Evolutionary conservation across 2,888 invertebrate species (phyloP).

Genomic region (Yponomeuta cagnagella): DNA sequence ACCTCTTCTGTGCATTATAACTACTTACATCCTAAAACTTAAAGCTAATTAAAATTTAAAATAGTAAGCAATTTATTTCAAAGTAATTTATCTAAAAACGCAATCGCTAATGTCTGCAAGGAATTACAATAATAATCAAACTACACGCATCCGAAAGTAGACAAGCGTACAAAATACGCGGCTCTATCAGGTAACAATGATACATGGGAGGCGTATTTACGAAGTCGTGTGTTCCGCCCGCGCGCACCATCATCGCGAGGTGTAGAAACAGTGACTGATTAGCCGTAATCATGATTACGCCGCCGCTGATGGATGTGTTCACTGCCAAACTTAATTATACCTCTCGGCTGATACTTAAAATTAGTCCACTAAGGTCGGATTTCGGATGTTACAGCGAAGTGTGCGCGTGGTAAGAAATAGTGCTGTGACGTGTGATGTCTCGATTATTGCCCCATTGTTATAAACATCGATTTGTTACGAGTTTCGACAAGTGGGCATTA

Average conservation of each 20-base stretch:
- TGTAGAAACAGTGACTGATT: constrained; percentile 48
- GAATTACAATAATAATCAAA: background rate
- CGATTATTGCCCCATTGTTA: constrained; percentile 28
- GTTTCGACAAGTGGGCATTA: constrained; percentile 17
- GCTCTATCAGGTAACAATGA: background rate
- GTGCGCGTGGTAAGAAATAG: background rate
- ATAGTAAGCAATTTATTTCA: too few species aligned
- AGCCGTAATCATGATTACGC: constrained; percentile 38
- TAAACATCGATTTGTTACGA: constrained; percentile 15
- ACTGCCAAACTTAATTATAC: background rate
- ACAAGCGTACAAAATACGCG: background rate
- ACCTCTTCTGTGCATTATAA: too few species aligned
- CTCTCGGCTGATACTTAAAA: background rate
- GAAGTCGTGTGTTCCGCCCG: constrained; percentile 2
- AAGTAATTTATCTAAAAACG: too few species aligned
- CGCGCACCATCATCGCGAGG: constrained; percentile 22
- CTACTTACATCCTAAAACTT: too few species aligned
- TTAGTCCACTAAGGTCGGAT: background rate
- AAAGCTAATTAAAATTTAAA: too few species aligned
- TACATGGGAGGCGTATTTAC: constrained; percentile 3
- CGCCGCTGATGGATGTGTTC: constrained; percentile 26
- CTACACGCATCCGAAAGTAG: background rate
- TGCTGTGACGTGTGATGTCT: constrained; percentile 29
- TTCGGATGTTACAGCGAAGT: background rate
- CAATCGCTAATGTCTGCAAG: too few species aligned